These are phyloP conservation scores for Callospermophilus lateralis DNA, from an alignment of 2,113 vertebrate genomes.

Conservation along the genomic window DNA sequence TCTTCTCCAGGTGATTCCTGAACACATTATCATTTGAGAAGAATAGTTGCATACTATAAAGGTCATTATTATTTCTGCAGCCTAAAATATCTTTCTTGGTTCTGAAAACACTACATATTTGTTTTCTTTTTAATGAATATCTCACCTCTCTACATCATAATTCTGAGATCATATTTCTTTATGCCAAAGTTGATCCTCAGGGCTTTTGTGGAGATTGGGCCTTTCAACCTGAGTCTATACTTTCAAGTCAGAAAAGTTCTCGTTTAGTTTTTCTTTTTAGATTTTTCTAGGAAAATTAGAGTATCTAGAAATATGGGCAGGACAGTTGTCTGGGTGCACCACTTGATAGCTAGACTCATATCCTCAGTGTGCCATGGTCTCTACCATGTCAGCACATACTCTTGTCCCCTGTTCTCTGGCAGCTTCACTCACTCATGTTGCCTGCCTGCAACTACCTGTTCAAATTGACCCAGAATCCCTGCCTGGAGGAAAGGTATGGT, in stretches of 20 bases:
- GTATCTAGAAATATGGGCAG: neutral
- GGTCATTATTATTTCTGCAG: neutral
- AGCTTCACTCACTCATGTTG: neutral
- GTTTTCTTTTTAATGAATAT: neutral
- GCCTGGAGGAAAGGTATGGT: neutral
- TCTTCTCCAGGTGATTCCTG: neutral
- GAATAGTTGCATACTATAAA: neutral
- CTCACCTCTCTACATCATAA: neutral
- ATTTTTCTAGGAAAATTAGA: neutral
- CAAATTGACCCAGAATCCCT: neutral
- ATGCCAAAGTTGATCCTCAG: neutral
- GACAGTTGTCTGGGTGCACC: neutral
- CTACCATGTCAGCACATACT: accelerated
- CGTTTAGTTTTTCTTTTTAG: neutral
- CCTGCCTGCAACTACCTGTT: neutral
- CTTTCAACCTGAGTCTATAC: neutral
- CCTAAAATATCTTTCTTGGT: neutral
- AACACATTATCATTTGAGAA: neutral
- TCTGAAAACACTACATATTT: neutral
- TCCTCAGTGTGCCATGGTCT: neutral
- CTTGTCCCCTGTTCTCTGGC: neutral
- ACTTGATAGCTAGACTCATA: no score
- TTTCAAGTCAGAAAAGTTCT: neutral
- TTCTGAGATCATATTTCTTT: neutral
- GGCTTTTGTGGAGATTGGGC: neutral